Base-by-base conservation (phyloP, 1,140 invertebrate species). In the Euura saliciscinereae region DNA sequence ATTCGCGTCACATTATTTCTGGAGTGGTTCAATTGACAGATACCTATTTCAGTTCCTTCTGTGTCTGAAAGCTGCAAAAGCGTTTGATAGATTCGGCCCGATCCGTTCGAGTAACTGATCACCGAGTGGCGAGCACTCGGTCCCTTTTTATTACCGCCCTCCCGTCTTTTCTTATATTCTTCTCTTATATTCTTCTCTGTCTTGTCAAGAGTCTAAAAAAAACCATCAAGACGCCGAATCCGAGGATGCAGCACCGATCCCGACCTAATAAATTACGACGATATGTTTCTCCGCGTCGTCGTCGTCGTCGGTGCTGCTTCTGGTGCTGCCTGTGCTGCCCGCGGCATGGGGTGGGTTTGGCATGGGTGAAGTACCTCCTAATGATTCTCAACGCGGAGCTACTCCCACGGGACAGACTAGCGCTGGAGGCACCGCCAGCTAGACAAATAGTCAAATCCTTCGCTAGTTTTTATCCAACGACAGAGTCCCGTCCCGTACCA, bases 381-480 rank as follows among this genome's bases (percentile, higher is more conserved):
- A 76, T 76, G 75, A 76, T 74, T 71, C 69, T 73, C 69, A 28
- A 44, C 13, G 51, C 51, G 51, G 13, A 59, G 51, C 28, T 28
- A 28, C 28, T 28, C 28, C 28, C 28, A 28, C 28, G 13, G 59
- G 8, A 10, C 8, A 64, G 59, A 64, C 13, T 10, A 13, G 13
- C 8, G 59, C 8, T 13, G 28, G 28, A 28, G 28, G 28, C 28
- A 28, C 28, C 28, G 11, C 13, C 28, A 68, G 59, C 70, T 74
- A 77, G 76, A 74, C 76, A 76, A 77, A 77, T 76, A 76, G 76
- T 65, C 66, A 77, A 77, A 73, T 68, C 28, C 66, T 64, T 43
- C 13, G 13, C 11, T 59, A 46, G 51, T 59, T 59, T 59, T 59
- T 59, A 59, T 59, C 51, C 51, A n/a, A 59, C 51, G 51, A 59